Percentiles rank a stretch among this genome's conserved stretches.
These are phyloP conservation scores for Eucidaris tribuloides DNA, from an alignment of 35 echinoderm and acorn worm genomes.

Conservation along the genomic window DNA sequence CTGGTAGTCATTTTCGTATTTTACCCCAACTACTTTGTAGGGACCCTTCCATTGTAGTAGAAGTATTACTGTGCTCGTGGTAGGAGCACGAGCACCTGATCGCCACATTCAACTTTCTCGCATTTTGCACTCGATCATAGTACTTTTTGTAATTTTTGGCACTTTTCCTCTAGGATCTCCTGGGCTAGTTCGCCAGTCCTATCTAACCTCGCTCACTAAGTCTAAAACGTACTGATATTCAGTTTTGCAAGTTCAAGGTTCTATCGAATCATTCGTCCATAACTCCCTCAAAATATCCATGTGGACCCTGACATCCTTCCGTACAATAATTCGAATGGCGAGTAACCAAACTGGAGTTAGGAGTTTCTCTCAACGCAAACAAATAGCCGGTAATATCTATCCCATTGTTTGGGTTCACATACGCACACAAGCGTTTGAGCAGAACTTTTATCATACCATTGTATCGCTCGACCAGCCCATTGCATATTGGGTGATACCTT, in stretches of 20 bases:
- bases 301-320: slow-evolving; percentile 36
- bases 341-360: slow-evolving; percentile 44
- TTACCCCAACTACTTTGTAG: background rate
- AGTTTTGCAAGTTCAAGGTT: slow-evolving; percentile 1
- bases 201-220: slow-evolving; percentile 10
- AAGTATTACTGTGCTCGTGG: background rate
- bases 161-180: slow-evolving; percentile 32
- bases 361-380: slow-evolving; percentile 49
- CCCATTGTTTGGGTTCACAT: slow-evolving; percentile 24
- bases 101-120: slow-evolving; percentile 40
- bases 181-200: slow-evolving; percentile 39
- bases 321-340: slow-evolving; percentile 50
- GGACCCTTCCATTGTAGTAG: background rate
- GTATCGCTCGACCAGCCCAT: slow-evolving; percentile 60
- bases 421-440: slow-evolving; percentile 13
- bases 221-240: slow-evolving; percentile 48
- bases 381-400: slow-evolving; percentile 36
- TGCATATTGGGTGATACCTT: slow-evolving; percentile 31
- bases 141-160: background rate
- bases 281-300: slow-evolving; percentile 23
- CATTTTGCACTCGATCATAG: slow-evolving; percentile 40
- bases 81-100: slow-evolving; percentile 52
- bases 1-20: background rate
- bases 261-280: background rate
- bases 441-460: slow-evolving; percentile 38